Evolutionary conservation across 2,797 vertebrate species (phyloP).

Genomic region (Leptoclinus maculatus): DNA sequence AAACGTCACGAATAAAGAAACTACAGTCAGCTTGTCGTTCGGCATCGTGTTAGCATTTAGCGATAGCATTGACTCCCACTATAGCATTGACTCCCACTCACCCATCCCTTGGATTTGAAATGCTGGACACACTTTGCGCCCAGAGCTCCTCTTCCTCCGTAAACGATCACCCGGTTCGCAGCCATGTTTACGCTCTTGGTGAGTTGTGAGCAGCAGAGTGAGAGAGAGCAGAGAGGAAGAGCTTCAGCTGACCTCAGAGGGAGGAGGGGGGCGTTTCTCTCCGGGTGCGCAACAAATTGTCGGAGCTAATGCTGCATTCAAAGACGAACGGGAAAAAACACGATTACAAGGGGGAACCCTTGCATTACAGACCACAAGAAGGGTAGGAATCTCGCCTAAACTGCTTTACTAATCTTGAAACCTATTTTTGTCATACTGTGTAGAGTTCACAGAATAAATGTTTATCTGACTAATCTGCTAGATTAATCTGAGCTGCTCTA

Average conservation of each 20-base stretch:
- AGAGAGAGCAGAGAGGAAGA: not conserved
- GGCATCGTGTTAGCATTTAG: conserved; percentile 30
- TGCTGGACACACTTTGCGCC: conserved; percentile 89
- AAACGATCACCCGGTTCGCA: conserved; percentile 87
- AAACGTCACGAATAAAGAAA: not conserved
- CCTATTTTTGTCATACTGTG: no score
- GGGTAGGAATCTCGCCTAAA: no score
- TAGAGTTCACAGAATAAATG: no score
- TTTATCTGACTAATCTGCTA: no score
- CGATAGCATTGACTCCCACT: conserved; percentile 35
- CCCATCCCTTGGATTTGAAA: conserved; percentile 91
- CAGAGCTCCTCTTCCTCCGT: conserved; percentile 92
- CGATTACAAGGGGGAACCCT: accelerated
- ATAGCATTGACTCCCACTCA: conserved; percentile 65
- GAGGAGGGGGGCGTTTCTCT: conserved; percentile 34
- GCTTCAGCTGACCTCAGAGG: conserved; percentile 6
- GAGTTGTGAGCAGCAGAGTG: not conserved
- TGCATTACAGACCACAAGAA: no score
- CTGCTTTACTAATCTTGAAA: no score
- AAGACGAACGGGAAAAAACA: not conserved
- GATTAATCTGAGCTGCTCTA: no score
- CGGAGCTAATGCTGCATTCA: conserved; percentile 55
- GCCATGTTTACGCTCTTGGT: conserved; percentile 64
- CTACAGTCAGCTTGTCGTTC: not conserved
- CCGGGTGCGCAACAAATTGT: conserved; percentile 55